Conservation (phyloP, 2,888 invertebrate genomes). For the Podotricha telesiphe region DNA sequence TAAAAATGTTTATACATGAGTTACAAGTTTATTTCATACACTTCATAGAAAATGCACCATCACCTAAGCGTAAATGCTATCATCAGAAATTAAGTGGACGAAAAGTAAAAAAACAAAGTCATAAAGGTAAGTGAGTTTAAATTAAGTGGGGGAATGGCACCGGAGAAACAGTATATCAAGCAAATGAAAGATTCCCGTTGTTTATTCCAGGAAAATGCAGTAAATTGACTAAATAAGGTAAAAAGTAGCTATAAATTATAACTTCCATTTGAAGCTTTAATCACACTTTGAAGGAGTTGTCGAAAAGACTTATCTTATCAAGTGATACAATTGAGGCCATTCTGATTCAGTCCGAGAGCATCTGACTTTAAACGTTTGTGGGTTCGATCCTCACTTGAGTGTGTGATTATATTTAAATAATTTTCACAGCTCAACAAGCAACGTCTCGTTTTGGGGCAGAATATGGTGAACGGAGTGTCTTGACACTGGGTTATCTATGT, state of each 20-base stretch:
- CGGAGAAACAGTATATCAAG: constrained; percentile 21
- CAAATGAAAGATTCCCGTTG: constrained; percentile 6
- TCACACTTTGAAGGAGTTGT: constrained; percentile 3
- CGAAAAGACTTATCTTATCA: constrained; percentile 10
- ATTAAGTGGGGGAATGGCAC: constrained; percentile 27
- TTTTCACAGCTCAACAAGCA: no score
- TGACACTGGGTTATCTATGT: no score
- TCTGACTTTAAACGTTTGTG: no score
- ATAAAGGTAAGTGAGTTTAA: constrained; percentile 21
- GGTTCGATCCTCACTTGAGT: no score
- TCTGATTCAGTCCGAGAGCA: no score
- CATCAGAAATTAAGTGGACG: neutral
- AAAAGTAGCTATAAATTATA: constrained; percentile 13
- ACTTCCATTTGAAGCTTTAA: constrained; percentile 10
- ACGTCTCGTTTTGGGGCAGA: no score
- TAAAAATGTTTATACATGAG: no score
- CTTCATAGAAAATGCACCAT: no score
- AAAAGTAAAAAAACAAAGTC: constrained; percentile 23
- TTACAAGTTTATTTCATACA: no score
- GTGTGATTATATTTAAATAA: no score
- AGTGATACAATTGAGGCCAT: neutral
- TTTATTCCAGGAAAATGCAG: constrained; percentile 12
- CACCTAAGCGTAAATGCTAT: neutral
- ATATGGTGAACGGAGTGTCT: no score
- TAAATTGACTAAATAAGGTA: neutral